Conservation (phyloP, 2,113 vertebrate species). For the Heptranchias perlo region DNA sequence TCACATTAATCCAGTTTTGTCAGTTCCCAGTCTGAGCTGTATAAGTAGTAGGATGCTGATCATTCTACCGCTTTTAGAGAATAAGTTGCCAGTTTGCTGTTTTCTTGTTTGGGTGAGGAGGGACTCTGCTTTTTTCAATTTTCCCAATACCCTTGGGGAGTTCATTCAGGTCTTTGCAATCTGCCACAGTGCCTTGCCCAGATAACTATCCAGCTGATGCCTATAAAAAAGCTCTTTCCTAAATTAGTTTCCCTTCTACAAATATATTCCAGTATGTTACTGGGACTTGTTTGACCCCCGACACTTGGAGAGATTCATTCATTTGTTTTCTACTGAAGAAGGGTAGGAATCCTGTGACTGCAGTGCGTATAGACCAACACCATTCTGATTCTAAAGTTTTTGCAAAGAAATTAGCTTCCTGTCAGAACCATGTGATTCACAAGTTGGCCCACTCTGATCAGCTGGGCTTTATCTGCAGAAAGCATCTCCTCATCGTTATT, state of each 20-base stretch:
- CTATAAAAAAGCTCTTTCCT: background rate
- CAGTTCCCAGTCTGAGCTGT: background rate
- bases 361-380: background rate
- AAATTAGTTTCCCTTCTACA: background rate
- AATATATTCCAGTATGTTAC: background rate
- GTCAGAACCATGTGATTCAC: background rate
- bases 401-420: background rate
- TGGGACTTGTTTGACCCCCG: background rate
- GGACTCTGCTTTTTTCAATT: background rate
- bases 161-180: background rate
- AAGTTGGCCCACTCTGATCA: background rate
- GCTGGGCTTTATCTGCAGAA: background rate
- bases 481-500: background rate
- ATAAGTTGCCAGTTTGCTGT: background rate
- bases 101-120: background rate
- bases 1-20: background rate
- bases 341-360: background rate
- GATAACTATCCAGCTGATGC: background rate
- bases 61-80: background rate
- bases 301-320: background rate
- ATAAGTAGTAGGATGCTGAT: background rate
- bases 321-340: background rate
- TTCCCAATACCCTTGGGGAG: background rate
- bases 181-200: background rate
- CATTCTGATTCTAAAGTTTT: background rate